A percentile compares a stretch with the other conserved stretches of the same genome.
These are phyloP conservation scores for Drosophila diplacantha DNA, from an alignment of 2,888 invertebrate species.

Conservation along the genomic window DNA sequence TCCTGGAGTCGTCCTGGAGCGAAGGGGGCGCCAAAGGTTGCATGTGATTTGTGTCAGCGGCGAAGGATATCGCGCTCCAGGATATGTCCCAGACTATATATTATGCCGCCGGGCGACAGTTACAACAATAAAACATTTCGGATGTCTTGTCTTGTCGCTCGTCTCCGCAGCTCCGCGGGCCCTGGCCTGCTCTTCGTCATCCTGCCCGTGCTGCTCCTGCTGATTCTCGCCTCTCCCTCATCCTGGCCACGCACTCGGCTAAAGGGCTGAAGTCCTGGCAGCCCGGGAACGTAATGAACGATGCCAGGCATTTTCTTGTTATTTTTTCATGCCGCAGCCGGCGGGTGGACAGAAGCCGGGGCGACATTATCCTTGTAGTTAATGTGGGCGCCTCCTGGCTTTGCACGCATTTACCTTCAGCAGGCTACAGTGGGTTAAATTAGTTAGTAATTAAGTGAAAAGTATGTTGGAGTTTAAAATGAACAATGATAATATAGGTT, in stretches of 20 bases:
- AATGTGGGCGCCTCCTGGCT: conserved; percentile 53
- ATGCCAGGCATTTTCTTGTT: conserved; percentile 68
- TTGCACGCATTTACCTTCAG: conserved; percentile 45
- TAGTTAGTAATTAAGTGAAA: not conserved
- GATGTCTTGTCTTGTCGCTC: conserved; percentile 62
- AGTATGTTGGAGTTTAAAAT: not conserved
- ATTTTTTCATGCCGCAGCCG: conserved; percentile 55
- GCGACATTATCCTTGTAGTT: conserved; percentile 66
- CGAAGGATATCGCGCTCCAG: conserved; percentile 39
- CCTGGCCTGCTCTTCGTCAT: conserved; percentile 8
- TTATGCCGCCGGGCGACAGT: conserved; percentile 65
- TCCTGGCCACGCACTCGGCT: conserved; percentile 29
- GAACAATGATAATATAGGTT: too few species aligned
- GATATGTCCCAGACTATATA: conserved; percentile 65
- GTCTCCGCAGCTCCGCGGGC: conserved; percentile 20
- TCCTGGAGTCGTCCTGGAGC: conserved; percentile 1
- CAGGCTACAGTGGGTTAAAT: conserved; percentile 12
- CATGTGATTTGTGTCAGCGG: conserved; percentile 67
- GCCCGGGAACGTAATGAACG: conserved; percentile 56
- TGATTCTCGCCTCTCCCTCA: not conserved
- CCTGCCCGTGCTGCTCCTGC: not conserved
- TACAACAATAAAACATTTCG: conserved; percentile 71
- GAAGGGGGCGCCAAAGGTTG: conserved; percentile 48
- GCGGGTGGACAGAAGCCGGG: conserved; percentile 15
- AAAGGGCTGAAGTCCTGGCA: conserved; percentile 23